Evolutionary conservation across 1,140 invertebrate genomes (phyloP).

Genomic region (Gonioctena quinquepunctata): DNA sequence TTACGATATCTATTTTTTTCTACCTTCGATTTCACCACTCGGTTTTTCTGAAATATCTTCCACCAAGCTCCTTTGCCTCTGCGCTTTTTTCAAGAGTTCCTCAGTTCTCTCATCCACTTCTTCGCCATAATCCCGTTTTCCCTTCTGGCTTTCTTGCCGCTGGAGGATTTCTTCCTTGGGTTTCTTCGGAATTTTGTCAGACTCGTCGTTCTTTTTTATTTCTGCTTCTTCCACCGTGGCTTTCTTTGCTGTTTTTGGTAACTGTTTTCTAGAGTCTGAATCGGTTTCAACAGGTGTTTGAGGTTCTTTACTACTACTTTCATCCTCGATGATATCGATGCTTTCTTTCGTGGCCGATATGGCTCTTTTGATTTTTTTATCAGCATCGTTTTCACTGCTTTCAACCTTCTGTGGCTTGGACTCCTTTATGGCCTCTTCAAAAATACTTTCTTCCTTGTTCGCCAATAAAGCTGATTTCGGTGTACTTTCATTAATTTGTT

Average conservation of each 20-base stretch:
- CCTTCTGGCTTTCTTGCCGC: conserved; percentile 46
- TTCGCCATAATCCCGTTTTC: conserved; percentile 52
- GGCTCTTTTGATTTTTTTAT: conserved; percentile 25
- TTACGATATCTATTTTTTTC: background rate
- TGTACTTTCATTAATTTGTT: conserved; percentile 8
- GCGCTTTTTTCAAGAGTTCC: conserved; percentile 65
- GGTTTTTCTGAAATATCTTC: conserved; percentile 69
- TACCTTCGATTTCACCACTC: conserved; percentile 56
- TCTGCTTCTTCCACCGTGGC: conserved; percentile 28
- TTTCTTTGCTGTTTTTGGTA: conserved; percentile 20
- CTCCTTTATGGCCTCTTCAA: background rate
- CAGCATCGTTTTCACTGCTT: conserved; percentile 23
- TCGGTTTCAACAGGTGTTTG: conserved; percentile 42
- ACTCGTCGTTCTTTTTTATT: conserved; percentile 29
- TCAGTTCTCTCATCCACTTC: conserved; percentile 62
- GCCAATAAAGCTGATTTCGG: conserved; percentile 20
- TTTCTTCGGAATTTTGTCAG: conserved; percentile 55
- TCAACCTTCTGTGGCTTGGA: background rate
- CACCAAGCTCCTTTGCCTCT: conserved; percentile 69
- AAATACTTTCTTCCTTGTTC: conserved; percentile 1
- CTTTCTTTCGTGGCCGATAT: conserved; percentile 24
- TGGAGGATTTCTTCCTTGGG: conserved; percentile 56
- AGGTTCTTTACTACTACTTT: conserved; percentile 32
- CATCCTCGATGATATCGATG: conserved; percentile 23
- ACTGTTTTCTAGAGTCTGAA: conserved; percentile 16